These are phyloP conservation scores for Onthophagus taurus DNA, from an alignment of 1,140 invertebrate genomes.

Conservation along the genomic window DNA sequence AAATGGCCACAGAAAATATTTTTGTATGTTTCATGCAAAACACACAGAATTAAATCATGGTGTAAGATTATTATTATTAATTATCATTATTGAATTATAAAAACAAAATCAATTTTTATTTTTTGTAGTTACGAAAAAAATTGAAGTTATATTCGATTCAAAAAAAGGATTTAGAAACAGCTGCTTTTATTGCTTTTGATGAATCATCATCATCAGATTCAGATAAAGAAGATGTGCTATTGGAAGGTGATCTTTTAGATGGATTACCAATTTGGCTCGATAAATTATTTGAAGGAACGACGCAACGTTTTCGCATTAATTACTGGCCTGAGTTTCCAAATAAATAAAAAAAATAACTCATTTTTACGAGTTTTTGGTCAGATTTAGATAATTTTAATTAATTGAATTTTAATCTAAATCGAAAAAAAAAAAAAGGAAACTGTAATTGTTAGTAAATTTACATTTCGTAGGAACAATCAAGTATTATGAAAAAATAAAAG, in stretches of 20 bases:
- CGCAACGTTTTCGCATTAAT: constrained; percentile 88
- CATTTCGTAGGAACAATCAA: no score
- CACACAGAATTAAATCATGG: constrained; percentile 48
- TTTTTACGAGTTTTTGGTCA: no score
- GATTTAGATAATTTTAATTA: no score
- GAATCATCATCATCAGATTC: constrained; percentile 66
- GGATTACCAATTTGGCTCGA: constrained; percentile 95
- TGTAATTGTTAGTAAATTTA: no score
- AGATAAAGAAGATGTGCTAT: constrained; percentile 41
- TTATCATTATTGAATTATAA: constrained; percentile 1
- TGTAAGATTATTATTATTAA: constrained; percentile 9
- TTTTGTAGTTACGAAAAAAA: constrained; percentile 5
- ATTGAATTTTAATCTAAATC: no score
- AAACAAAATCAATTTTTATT: background rate
- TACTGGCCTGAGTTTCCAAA: constrained; percentile 84
- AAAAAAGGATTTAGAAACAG: constrained; percentile 56
- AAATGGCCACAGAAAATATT: constrained; percentile 94
- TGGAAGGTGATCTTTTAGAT: constrained; percentile 63
- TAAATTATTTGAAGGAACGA: constrained; percentile 89
- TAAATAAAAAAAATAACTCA: constrained; percentile 34
- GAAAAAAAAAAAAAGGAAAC: no score
- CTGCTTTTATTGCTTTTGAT: constrained; percentile 71
- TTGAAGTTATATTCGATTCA: background rate
- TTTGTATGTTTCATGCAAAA: constrained; percentile 97
- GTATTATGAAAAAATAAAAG: no score